Evolutionary conservation across 2,113 vertebrate genomes (phyloP).

Genomic region (Colius striatus): DNA sequence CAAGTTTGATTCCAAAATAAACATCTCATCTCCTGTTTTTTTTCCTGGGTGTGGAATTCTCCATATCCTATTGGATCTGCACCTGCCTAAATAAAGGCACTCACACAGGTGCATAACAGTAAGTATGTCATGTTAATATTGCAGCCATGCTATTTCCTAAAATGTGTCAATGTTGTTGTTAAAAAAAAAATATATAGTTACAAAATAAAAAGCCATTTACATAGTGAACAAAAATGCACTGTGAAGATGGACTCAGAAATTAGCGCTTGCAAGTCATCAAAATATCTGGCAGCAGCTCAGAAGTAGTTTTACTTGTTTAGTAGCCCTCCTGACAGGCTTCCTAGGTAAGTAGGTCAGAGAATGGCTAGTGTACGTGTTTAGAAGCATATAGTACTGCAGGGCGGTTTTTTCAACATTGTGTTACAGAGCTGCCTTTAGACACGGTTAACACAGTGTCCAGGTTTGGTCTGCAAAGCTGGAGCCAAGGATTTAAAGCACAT

Average conservation of each 20-base stretch:
- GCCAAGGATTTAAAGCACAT: not conserved
- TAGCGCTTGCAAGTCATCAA: not conserved
- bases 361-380: conserved; percentile 61
- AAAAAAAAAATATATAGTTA: not conserved
- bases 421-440: not conserved
- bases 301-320: conserved; percentile 62
- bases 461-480: not conserved
- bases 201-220: not conserved
- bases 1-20: not conserved
- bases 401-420: not conserved
- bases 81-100: not conserved
- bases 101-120: not conserved
- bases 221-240: not conserved
- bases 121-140: not conserved
- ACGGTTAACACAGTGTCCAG: not conserved
- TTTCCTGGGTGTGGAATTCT: not conserved
- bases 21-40: not conserved
- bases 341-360: conserved; percentile 60
- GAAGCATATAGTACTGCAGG: conserved; percentile 43
- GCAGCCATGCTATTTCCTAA: not conserved
- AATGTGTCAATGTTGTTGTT: not conserved
- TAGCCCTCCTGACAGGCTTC: conserved; percentile 32
- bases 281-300: not conserved
- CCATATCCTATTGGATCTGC: not conserved
- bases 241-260: not conserved